These are phyloP conservation scores for Dryomyza anilis DNA, from an alignment of 2,888 invertebrate genomes.

Conservation along the genomic window DNA sequence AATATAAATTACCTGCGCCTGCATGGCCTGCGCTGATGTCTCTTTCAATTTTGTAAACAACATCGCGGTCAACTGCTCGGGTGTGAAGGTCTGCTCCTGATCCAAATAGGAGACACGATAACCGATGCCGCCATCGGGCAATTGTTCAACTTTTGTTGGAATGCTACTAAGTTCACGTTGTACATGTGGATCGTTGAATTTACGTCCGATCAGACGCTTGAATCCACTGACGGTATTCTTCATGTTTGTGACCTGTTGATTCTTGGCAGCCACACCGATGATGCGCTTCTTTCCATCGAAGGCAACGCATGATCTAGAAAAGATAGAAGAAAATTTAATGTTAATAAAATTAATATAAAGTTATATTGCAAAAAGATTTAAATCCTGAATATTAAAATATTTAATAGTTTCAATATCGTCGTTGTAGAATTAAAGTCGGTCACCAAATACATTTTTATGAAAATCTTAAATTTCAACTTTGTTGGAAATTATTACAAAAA, in stretches of 20 bases:
- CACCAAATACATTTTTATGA: too few species aligned
- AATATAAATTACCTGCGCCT: conserved; percentile 69
- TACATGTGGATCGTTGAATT: conserved; percentile 85
- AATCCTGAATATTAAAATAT: background rate
- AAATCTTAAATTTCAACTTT: too few species aligned
- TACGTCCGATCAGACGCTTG: conserved; percentile 90
- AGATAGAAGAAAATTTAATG: conserved; percentile 19
- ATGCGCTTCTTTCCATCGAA: conserved; percentile 91
- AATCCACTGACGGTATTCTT: conserved; percentile 95
- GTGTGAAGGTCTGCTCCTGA: conserved; percentile 82
- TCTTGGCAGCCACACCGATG: conserved; percentile 95
- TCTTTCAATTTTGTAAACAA: conserved; percentile 95
- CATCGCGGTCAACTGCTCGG: conserved; percentile 96
- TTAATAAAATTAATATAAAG: conserved; percentile 1
- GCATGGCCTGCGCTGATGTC: conserved; percentile 82
- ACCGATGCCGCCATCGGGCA: conserved; percentile 80
- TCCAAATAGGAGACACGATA: conserved; percentile 88
- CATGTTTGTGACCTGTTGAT: conserved; percentile 95
- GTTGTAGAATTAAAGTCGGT: too few species aligned
- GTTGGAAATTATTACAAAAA: too few species aligned
- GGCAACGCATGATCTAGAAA: conserved; percentile 89
- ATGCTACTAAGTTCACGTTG: conserved; percentile 81
- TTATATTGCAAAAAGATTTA: too few species aligned
- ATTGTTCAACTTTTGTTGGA: conserved; percentile 79
- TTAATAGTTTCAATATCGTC: too few species aligned